Percentiles rank a stretch among this genome's conserved stretches.
Evolutionary conservation across 2,888 invertebrate genomes (phyloP).

Genomic region (Cyrtodaria siliqua): DNA sequence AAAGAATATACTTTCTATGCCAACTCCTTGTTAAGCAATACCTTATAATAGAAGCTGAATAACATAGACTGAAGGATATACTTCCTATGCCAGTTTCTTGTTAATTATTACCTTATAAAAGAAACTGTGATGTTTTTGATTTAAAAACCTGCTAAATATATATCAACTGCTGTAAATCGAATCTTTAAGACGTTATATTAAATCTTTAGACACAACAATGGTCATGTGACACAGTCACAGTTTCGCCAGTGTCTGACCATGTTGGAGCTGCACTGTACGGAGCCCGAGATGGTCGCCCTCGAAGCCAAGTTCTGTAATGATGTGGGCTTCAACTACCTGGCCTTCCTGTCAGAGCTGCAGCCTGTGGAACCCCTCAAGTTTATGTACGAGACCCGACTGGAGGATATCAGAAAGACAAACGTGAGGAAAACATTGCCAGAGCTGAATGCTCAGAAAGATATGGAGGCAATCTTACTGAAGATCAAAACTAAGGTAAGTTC

Average conservation of each 20-base stretch:
- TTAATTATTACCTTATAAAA: no score
- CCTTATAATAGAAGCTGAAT: no score
- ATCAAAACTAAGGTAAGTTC: constrained; percentile 84
- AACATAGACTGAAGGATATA: no score
- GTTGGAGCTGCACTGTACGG: constrained; percentile 81
- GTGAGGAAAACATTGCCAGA: constrained; percentile 76
- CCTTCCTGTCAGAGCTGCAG: constrained; percentile 83
- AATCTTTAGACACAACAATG: constrained; percentile 85
- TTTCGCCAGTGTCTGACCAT: constrained; percentile 85
- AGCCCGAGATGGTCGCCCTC: constrained; percentile 82
- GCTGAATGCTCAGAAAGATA: constrained; percentile 73
- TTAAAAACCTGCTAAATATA: no score
- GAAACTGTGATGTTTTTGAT: no score
- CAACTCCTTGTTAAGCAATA: no score
- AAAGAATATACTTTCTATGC: no score
- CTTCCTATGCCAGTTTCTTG: no score
- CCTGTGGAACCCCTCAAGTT: constrained; percentile 76
- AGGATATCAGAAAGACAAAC: constrained; percentile 79
- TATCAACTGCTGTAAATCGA: no score
- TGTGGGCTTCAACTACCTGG: constrained; percentile 84
- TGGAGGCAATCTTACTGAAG: constrained; percentile 83
- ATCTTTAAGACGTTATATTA: no score
- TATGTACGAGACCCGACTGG: constrained; percentile 82
- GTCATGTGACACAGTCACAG: constrained; percentile 84
- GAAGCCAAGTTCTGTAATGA: constrained; percentile 85